Evolutionary conservation across 2,888 invertebrate species (phyloP).

Genomic region (Tetramorium bicarinatum): DNA sequence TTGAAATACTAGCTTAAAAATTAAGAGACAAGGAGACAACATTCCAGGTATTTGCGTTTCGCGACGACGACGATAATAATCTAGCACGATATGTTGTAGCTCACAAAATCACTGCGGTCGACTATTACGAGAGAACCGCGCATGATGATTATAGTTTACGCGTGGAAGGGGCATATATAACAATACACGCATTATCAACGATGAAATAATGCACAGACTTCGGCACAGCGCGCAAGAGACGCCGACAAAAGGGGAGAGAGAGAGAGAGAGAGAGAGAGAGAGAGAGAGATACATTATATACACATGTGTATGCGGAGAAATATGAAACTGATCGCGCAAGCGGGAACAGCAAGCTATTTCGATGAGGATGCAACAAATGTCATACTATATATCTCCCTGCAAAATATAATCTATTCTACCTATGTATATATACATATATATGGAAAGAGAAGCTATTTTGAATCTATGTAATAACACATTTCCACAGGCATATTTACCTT

Average conservation of each 20-base stretch:
- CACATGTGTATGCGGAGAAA: not conserved
- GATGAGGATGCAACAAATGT: constrained; percentile 28
- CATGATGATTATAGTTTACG: constrained; percentile 35
- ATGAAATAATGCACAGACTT: constrained; percentile 29
- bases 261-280: not conserved
- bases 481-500: constrained; percentile 1
- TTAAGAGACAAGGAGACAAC: not conserved
- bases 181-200: constrained; percentile 12
- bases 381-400: not conserved
- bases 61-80: constrained; percentile 9
- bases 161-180: not conserved
- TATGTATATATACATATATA: not conserved
- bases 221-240: not conserved
- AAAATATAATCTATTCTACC: not conserved
- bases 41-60: not conserved
- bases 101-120: constrained; percentile 15
- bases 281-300: not conserved
- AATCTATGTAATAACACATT: constrained; percentile 13
- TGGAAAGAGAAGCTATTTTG: constrained; percentile 21
- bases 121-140: not conserved
- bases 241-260: not conserved
- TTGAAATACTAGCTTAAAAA: constrained; percentile 4
- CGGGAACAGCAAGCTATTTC: constrained; percentile 25
- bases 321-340: constrained; percentile 27
- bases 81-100: not conserved